Evolutionary conservation across 1,140 invertebrate genomes (phyloP), one percentile per base, ranked within the genome.

Genomic region (Papilio machaon): DNA sequence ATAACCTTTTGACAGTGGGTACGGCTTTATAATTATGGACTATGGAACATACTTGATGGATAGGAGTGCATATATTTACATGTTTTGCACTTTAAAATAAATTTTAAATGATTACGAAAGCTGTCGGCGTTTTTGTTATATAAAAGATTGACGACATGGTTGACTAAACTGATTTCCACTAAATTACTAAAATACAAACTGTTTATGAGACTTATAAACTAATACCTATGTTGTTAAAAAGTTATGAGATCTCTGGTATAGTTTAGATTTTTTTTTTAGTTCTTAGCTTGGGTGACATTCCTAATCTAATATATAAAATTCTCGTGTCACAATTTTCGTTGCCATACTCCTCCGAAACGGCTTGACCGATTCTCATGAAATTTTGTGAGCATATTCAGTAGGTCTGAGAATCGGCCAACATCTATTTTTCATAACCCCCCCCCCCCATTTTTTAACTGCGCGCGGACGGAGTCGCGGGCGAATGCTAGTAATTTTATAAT

Each of bases 1-100:
- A 49, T 46, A 70, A 83, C 75, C 74, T 17, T 58, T 79, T 19
- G 76, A 80, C 64, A 70, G 54, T 46, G 75, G 49, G 75, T 30
- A 77, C 75, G 75, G 75, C 75, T 38, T 19, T 11, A 52, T 60
- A 77, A 77, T 77, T 43, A 77, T 11, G 60, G 75, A 30, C 35
- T 35, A 15, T 30, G 35, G 52, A 77, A 30, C 35, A 52, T 75
- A 43, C 9, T 54, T 76, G 17, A 58, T 43, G 30, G 23, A 77
- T 77, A 23, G 49, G 75, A 54, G 75, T 77, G 52, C 49, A 58
- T 77, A 77, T 52, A 77, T 77, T 60, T 60, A 43, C 19, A 30
- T 58, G 52, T 58, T 77, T 77, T 60, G 52, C 23, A 77, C 23
- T 35, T 77, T 77, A 77, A 58, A 10, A 38, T 23, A 38, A 77